phyloP scores from a whole-genome alignment of 2,888 invertebrate genomes.

The Rhorus exstirpatorius region DNA sequence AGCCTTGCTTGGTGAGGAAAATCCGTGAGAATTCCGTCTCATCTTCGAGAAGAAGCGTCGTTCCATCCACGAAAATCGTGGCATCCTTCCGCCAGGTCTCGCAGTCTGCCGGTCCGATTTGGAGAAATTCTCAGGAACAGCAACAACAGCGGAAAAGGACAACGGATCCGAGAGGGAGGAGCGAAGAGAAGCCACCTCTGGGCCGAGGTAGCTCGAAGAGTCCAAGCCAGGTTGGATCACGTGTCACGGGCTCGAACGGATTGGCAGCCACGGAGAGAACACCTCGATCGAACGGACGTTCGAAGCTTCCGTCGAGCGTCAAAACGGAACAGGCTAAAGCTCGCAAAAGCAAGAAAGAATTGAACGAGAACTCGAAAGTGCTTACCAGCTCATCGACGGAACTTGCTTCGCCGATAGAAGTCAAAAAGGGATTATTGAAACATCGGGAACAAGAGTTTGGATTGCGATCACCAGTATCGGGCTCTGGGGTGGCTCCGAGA shows the following conservation, averaged over 20 bases:
- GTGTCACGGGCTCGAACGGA: constrained; percentile 27
- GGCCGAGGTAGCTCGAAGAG: constrained; percentile 63
- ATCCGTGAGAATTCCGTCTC: constrained; percentile 46
- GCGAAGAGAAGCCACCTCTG: constrained; percentile 71
- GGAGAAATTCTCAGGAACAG: constrained; percentile 60
- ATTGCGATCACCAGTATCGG: constrained; percentile 49
- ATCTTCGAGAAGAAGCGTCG: constrained; percentile 20
- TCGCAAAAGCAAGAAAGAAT: constrained; percentile 78
- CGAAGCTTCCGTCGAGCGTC: constrained; percentile 44
- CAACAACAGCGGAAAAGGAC: constrained; percentile 38
- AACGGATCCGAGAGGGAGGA: constrained; percentile 23
- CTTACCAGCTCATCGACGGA: constrained; percentile 87
- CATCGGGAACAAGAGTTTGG: constrained; percentile 56
- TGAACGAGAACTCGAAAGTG: constrained; percentile 78
- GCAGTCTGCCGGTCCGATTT: constrained; percentile 72
- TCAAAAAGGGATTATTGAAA: constrained; percentile 81
- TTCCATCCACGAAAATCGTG: constrained; percentile 6
- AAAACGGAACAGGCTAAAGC: constrained; percentile 68
- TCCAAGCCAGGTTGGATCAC: constrained; percentile 51
- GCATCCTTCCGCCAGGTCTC: constrained; percentile 53
- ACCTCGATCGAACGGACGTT: constrained; percentile 51
- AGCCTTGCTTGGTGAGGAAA: constrained; percentile 69
- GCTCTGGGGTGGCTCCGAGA: constrained; percentile 47
- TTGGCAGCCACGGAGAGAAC: constrained; percentile 48
- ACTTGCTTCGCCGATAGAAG: constrained; percentile 88